These are phyloP conservation scores for Hemibagrus wyckioides DNA, from an alignment of 2,113 vertebrate species.

Conservation along the genomic window DNA sequence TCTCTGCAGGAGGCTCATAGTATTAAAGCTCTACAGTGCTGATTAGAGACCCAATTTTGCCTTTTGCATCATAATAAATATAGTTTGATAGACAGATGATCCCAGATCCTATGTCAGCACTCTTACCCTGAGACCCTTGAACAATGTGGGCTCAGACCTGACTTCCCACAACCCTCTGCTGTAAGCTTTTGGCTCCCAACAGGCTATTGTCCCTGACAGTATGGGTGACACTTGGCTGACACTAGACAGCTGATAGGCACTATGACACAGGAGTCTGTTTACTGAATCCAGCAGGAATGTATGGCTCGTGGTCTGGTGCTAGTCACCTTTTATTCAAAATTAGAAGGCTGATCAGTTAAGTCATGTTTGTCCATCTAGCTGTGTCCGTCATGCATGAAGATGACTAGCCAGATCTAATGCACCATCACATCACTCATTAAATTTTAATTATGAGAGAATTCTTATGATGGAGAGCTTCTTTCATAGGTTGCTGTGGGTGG, in stretches of 20 bases:
- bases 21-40: slow-evolving; percentile 15
- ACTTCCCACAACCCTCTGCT: slow-evolving; percentile 34
- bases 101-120: slow-evolving; percentile 12
- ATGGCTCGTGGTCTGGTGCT: slow-evolving; percentile 48
- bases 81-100: slow-evolving; percentile 12
- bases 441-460: slow-evolving; percentile 49
- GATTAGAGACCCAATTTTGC: slow-evolving; percentile 26
- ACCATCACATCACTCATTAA: slow-evolving; percentile 42
- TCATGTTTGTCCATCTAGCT: slow-evolving; percentile 40
- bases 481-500: slow-evolving; percentile 30
- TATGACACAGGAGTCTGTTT: slow-evolving; percentile 71
- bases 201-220: slow-evolving; percentile 65
- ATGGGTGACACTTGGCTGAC: slow-evolving; percentile 65
- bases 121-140: slow-evolving; percentile 19
- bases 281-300: slow-evolving; percentile 69
- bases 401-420: slow-evolving; percentile 25
- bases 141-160: not conserved
- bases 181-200: slow-evolving; percentile 34
- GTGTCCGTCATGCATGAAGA: not conserved
- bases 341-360: slow-evolving; percentile 42
- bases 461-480: slow-evolving; percentile 23
- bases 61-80: slow-evolving; percentile 26
- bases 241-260: slow-evolving; percentile 73
- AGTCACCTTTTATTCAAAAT: slow-evolving; percentile 44
- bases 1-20: slow-evolving; percentile 29